phyloP scores from a whole-genome alignment of 1,140 invertebrate genomes.

The Drosophila virilis region DNA sequence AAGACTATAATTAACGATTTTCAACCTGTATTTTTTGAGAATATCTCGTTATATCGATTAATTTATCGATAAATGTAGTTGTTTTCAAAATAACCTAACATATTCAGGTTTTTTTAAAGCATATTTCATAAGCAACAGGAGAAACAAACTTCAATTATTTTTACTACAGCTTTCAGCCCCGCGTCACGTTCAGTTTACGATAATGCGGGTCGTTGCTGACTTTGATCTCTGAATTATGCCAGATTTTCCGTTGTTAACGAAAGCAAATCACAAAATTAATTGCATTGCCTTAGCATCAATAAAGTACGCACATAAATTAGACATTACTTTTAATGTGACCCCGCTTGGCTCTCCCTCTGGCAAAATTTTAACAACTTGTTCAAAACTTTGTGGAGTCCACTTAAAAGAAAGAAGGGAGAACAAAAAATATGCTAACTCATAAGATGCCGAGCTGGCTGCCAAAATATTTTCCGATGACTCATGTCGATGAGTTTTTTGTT shows the following conservation, averaged over 20 bases:
- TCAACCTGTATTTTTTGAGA: too few species aligned
- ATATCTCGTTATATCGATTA: too few species aligned
- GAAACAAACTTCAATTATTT: too few species aligned
- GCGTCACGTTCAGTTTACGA: too few species aligned
- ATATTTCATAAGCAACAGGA: too few species aligned
- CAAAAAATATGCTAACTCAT: conserved; percentile 14
- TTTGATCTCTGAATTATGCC: not conserved
- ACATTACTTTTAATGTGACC: conserved; percentile 23
- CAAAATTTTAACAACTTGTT: conserved; percentile 19
- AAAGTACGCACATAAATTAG: conserved; percentile 22
- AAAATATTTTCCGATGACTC: conserved; percentile 58
- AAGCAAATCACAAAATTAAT: conserved; percentile 14
- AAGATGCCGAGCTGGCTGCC: not conserved
- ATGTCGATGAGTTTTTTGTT: conserved; percentile 51
- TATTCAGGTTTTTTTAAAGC: too few species aligned
- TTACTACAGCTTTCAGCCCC: too few species aligned
- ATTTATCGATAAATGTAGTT: too few species aligned
- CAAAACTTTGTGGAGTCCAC: conserved; percentile 33
- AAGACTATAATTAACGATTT: too few species aligned
- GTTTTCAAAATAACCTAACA: too few species aligned
- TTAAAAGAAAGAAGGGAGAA: conserved; percentile 16
- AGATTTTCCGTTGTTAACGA: not conserved
- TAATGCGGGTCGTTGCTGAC: not conserved
- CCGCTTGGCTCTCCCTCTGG: not conserved
- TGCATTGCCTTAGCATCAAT: conserved; percentile 8